phyloP scores from a whole-genome alignment of 2,113 vertebrate species.

The Condylura cristata region DNA sequence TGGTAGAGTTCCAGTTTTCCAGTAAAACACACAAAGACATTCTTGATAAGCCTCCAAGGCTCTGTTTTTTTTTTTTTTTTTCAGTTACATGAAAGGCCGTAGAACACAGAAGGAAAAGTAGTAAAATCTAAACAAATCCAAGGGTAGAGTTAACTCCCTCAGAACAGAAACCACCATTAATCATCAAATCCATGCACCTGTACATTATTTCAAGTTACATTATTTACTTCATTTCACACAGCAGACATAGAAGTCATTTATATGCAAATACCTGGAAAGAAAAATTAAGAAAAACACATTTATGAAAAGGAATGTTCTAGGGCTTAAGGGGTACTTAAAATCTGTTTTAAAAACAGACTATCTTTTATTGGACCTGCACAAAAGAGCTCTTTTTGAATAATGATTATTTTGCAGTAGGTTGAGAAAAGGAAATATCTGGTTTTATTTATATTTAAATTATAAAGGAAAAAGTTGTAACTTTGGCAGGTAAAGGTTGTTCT shows the following conservation, averaged over 20 bases:
- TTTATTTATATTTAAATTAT: constrained; percentile 60
- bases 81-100: constrained; percentile 66
- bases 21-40: constrained; percentile 52
- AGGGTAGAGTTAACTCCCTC: neutral
- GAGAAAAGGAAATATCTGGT: constrained; percentile 28
- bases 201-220: constrained; percentile 72
- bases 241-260: constrained; percentile 72
- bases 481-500: constrained; percentile 46
- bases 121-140: constrained; percentile 63
- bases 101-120: constrained; percentile 20
- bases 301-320: constrained; percentile 4
- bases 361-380: constrained; percentile 29
- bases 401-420: constrained; percentile 52
- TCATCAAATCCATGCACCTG: constrained; percentile 53
- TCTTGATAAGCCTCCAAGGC: constrained; percentile 78
- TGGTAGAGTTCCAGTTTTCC: constrained; percentile 51
- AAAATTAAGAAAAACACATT: constrained; percentile 53
- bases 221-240: constrained; percentile 76
- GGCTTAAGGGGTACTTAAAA: constrained; percentile 12
- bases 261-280: constrained; percentile 68
- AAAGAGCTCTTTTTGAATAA: constrained; percentile 59
- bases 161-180: constrained; percentile 29
- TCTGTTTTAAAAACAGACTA: constrained; percentile 50
- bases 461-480: neutral
- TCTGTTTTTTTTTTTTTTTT: constrained; percentile 71